Conservation (phyloP, 2,888 invertebrate genomes). For the Yponomeuta plumbellus region DNA sequence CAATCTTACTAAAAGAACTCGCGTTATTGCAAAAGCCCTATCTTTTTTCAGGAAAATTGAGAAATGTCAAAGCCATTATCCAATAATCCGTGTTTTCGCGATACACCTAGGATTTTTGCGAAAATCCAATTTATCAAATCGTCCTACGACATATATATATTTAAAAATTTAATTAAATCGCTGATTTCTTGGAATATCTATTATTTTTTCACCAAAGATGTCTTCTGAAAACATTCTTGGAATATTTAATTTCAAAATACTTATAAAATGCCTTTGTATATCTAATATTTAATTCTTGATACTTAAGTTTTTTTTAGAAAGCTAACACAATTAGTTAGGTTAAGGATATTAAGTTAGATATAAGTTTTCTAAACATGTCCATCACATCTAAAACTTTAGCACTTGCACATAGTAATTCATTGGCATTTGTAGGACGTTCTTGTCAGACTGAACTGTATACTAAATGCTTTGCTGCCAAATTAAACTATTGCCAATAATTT, state of each 20-base stretch:
- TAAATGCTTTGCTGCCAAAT: conserved; percentile 53
- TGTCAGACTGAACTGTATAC: conserved; percentile 39
- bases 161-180: neutral
- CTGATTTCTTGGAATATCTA: conserved; percentile 12
- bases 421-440: conserved; percentile 19
- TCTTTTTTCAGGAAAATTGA: too few species aligned
- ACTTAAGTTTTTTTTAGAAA: neutral
- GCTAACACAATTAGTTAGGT: conserved; percentile 4
- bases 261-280: too few species aligned
- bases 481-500: conserved; percentile 44
- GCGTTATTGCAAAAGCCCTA: too few species aligned
- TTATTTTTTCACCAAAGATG: conserved; percentile 61
- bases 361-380: conserved; percentile 6
- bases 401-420: neutral
- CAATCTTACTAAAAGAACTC: too few species aligned
- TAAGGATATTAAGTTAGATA: neutral
- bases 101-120: too few species aligned
- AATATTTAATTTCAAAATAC: too few species aligned
- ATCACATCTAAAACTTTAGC: neutral
- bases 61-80: too few species aligned
- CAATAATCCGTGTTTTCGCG: too few species aligned
- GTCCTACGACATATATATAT: too few species aligned
- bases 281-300: neutral
- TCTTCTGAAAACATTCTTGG: neutral
- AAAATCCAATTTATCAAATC: too few species aligned